Evolutionary conservation across 2,888 invertebrate genomes (phyloP), one percentile per base, ranked within the genome.

Genomic region (Drosophila vallismaia): DNA sequence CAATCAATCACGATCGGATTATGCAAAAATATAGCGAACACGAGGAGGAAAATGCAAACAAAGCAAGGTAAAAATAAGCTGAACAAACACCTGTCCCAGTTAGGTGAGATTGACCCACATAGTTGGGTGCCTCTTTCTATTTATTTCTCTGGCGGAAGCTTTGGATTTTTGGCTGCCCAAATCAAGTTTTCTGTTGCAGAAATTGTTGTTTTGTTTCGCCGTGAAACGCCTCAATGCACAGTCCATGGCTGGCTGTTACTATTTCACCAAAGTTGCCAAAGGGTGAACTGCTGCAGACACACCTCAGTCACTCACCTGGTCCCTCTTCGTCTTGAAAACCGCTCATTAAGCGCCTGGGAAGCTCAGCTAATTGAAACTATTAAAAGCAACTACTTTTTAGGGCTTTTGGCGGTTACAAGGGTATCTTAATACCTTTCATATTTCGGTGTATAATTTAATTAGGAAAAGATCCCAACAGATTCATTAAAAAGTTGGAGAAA

Each of bases 1-100:
- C 85, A 74, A 81, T 81, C 80, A 82, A 81, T 81, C 85, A 81
- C 73, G 51, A 53, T 51, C 50, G 53, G 74, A 81, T 79, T 81
- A 81, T 78, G 79, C 79, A 81, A 81, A 79, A 56, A 24, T 57
- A 48, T 26, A 48, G 31, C 49, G 3, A 29, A 40, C 12, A 40
- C 14, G 8, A 26, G 10, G 12, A 7, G 33, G 12, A n/a, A 48
- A 44, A 54, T 7, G 50, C 50, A 51, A 57, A 57, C 33, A 52
- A 50, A 56, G 36, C 26, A 4, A 10, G 49, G 5, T 28, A 45
- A 50, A 63, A 67, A 56, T 67, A 10, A 33, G 36, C 45, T 53
- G 45, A 53, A 62, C 53, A 70, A 60, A 70, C 70, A 69, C 69
- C 62, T 69, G 69, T 54, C 50, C 62, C 62, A 54, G 46, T 58